A percentile compares a stretch with the other conserved stretches of the same genome.
Conservation (phyloP, 2,113 vertebrate species). For the Poeciliopsis turrubarensis region DNA sequence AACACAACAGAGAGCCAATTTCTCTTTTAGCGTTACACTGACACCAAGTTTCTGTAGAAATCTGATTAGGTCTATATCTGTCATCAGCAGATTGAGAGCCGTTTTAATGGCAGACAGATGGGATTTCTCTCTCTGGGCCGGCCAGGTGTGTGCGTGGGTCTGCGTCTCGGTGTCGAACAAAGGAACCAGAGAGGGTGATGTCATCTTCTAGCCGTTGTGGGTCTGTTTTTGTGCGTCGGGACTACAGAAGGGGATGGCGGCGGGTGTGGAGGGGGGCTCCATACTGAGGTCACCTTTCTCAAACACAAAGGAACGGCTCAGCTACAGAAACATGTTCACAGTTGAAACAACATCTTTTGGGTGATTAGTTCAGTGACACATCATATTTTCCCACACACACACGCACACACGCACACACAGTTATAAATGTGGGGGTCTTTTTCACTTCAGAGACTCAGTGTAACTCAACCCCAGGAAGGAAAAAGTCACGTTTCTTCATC, state of each 20-base stretch:
- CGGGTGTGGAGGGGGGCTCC: constrained; percentile 1
- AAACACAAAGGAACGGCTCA: not conserved
- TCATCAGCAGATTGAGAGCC: not conserved
- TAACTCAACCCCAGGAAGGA: constrained; percentile 15
- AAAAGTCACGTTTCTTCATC: constrained; percentile 13
- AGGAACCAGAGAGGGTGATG: constrained; percentile 59
- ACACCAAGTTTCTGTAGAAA: not conserved
- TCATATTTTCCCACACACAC: not conserved
- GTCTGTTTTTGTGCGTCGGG: constrained; percentile 10
- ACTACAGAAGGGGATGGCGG: not conserved
- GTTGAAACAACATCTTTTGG: not conserved
- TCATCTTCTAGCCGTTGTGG: constrained; percentile 50
- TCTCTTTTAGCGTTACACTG: not conserved
- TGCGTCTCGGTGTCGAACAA: constrained; percentile 41
- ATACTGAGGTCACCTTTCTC: constrained; percentile 66
- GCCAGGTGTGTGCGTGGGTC: constrained; percentile 33
- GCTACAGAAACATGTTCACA: constrained; percentile 7
- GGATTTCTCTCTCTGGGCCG: not conserved
- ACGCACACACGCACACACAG: not conserved
- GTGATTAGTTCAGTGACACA: not conserved
- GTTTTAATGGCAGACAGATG: not conserved
- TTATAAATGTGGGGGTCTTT: not conserved
- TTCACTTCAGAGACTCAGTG: constrained; percentile 9
- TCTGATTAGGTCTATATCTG: not conserved
- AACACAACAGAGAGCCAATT: too few species aligned